Conservation (phyloP, 2,888 invertebrate species). For the Drosophila phalerata region DNA sequence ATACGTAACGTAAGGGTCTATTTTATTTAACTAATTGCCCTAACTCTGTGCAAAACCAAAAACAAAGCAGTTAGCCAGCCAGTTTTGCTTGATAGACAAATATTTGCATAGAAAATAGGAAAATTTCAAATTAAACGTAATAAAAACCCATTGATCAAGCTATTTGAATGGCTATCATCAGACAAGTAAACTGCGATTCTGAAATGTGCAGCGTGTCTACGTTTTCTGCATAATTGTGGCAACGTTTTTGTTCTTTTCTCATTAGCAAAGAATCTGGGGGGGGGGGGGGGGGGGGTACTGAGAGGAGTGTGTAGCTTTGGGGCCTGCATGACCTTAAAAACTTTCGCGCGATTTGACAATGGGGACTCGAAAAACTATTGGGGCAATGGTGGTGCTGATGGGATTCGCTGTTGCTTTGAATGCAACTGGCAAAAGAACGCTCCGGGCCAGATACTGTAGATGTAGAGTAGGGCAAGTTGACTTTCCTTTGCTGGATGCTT, state of each 20-base stretch:
- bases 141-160: not conserved
- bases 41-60: not conserved
- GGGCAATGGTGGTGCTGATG: conserved; percentile 34
- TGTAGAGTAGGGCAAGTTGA: conserved; percentile 37
- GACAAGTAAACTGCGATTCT: too few species aligned
- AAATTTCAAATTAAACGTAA: not conserved
- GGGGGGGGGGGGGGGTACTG: conserved; percentile 3
- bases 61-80: not conserved
- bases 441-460: conserved; percentile 32
- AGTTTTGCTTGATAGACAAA: not conserved
- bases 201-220: not conserved
- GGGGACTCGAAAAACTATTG: conserved; percentile 26
- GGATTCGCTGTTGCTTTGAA: conserved; percentile 40
- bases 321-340: conserved; percentile 56
- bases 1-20: conserved; percentile 21
- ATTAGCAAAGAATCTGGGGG: conserved; percentile 6
- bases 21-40: conserved; percentile 20
- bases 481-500: conserved; percentile 6
- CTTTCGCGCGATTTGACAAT: conserved; percentile 73
- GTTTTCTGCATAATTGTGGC: conserved; percentile 11
- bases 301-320: conserved; percentile 33
- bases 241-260: conserved; percentile 2
- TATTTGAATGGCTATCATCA: not conserved
- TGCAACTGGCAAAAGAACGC: conserved; percentile 23
- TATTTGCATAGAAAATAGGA: conserved; percentile 4